phyloP scores from a whole-genome alignment of 1,140 invertebrate genomes.

The Caenorhabditis inopinata region DNA sequence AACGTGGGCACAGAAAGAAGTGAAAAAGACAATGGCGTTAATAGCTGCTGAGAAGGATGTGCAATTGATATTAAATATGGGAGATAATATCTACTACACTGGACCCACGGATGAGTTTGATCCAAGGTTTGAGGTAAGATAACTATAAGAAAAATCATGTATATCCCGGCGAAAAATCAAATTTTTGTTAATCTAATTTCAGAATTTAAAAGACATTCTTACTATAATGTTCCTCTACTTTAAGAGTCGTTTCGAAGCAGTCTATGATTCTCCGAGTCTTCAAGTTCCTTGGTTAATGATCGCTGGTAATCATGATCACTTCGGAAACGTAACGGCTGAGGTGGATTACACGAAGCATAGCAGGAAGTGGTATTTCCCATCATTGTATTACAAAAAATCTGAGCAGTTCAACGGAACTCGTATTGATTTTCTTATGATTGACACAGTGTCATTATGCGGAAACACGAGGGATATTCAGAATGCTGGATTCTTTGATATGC shows the following conservation, averaged over 20 bases:
- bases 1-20: constrained; percentile 50
- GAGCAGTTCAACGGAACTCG: constrained; percentile 49
- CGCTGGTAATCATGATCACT: constrained; percentile 70
- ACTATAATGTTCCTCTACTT: no score
- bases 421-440: constrained; percentile 68
- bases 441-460: constrained; percentile 69
- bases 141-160: no score
- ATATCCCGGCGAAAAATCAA: neutral
- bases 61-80: constrained; percentile 49
- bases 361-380: constrained; percentile 68
- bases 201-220: neutral
- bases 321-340: constrained; percentile 68
- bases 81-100: constrained; percentile 58
- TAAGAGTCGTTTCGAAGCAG: constrained; percentile 41
- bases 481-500: constrained; percentile 37
- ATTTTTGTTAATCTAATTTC: neutral
- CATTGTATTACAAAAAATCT: constrained; percentile 67
- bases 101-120: constrained; percentile 54
- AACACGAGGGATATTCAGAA: constrained; percentile 62
- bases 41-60: constrained; percentile 34
- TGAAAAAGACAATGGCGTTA: constrained; percentile 45
- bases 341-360: constrained; percentile 67
- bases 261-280: constrained; percentile 55
- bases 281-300: constrained; percentile 68
- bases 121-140: constrained; percentile 50